Evolutionary conservation across 2,113 vertebrate species (phyloP).

Genomic region (Vireo altiloquus): DNA sequence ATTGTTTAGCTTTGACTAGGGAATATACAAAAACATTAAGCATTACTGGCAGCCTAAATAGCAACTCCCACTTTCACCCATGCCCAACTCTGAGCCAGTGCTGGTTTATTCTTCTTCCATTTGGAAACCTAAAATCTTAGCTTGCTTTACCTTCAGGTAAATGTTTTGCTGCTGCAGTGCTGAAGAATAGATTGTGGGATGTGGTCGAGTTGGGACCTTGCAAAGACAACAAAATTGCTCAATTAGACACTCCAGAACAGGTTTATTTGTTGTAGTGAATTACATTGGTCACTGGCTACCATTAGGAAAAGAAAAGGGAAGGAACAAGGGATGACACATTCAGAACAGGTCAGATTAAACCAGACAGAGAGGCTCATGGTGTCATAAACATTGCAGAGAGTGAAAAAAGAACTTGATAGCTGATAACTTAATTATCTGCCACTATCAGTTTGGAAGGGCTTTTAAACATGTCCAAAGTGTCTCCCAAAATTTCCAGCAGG

Average conservation of each 20-base stretch:
- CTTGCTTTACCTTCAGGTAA: neutral
- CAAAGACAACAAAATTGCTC: slow-evolving; percentile 63
- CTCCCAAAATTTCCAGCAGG: slow-evolving; percentile 71
- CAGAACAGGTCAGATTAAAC: slow-evolving; percentile 49
- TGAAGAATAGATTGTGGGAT: slow-evolving; percentile 18
- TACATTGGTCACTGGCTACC: slow-evolving; percentile 37
- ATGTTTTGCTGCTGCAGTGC: neutral
- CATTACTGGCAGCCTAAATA: neutral
- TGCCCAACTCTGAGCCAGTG: fast-evolving
- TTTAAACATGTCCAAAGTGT: slow-evolving; percentile 75
- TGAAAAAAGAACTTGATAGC: slow-evolving; percentile 26
- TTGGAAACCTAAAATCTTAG: neutral
- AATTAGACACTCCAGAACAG: slow-evolving; percentile 50
- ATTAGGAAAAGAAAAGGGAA: slow-evolving; percentile 7
- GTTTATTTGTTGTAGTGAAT: slow-evolving; percentile 65
- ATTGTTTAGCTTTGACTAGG: neutral
- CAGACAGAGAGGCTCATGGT: slow-evolving; percentile 25
- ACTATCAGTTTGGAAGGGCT: slow-evolving; percentile 71
- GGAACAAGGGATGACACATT: neutral
- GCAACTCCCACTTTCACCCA: neutral
- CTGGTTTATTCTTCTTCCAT: slow-evolving; percentile 15
- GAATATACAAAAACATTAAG: neutral
- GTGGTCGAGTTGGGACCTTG: slow-evolving; percentile 31
- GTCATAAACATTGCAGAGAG: slow-evolving; percentile 43
- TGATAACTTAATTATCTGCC: slow-evolving; percentile 78